Evolutionary conservation across 2,797 vertebrate genomes (phyloP), one percentile per base, ranked within the genome.

Genomic region (Menidia menidia): DNA sequence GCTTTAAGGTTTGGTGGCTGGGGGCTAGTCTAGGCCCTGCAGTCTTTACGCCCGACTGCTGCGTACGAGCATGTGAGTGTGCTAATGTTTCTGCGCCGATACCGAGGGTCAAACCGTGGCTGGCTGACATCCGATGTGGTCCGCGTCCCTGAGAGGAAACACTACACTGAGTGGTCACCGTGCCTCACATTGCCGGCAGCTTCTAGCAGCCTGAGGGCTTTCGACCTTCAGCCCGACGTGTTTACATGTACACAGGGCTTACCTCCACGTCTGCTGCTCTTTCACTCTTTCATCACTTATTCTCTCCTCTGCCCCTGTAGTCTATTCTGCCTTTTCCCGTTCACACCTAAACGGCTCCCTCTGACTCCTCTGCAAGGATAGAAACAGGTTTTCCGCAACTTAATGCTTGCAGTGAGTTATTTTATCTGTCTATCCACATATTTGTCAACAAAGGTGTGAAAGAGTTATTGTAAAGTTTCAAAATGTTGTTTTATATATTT

Each of bases 171-270:
- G 68, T 56, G 71, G 63, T 82, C 78, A 65, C 57, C 53, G 2
- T 12, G 51, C 74, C 78, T 72, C 79, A 57, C 33, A 45, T 32
- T 6, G 42, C 52, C 52, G 31, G 13, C 60, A 51, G 62, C 52
- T 77, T 64, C 73, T 0, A 18, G 60, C 32, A 62, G 58, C 47
- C 58, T 35, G 52, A 6, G 56, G 32, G 60, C 56, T 43, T 32
- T 55, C 15, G n/a, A 2, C 77, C 60, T 67, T 48, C 50, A 52
- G 58, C 53, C 62, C 62, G 31, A 19, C 43, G 12, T 82, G 64
- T 90, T 87, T 88, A 88, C 72, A 88, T 83, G 80, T 73, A 80
- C 75, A 82, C 87, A 83, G 5, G 31, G 39, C 35, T 64, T 42
- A 59, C 54, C 58, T 84, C 80, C 31, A 64, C 82, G 8, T 47